These are phyloP conservation scores for Diuraphis noxia DNA, from an alignment of 1,140 invertebrate genomes.

Conservation along the genomic window DNA sequence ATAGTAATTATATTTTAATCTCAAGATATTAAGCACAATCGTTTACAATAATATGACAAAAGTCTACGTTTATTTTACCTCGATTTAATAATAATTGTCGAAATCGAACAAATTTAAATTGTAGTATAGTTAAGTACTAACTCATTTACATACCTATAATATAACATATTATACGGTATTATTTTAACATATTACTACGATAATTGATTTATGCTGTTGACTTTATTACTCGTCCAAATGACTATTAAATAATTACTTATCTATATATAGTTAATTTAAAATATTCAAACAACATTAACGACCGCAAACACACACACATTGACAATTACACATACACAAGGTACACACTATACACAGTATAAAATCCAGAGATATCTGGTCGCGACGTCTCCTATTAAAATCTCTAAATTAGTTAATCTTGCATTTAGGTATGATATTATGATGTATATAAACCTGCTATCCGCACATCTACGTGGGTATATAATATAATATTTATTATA, in stretches of 20 bases:
- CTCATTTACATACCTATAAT: neutral
- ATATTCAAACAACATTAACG: constrained; percentile 9
- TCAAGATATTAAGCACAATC: neutral
- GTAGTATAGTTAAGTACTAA: neutral
- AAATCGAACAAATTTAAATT: neutral
- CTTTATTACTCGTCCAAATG: constrained; percentile 14
- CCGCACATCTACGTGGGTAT: neutral
- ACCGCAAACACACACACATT: neutral
- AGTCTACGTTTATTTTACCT: neutral
- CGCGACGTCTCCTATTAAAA: neutral
- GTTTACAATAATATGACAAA: neutral
- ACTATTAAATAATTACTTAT: constrained; percentile 9
- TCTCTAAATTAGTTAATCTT: constrained; percentile 26
- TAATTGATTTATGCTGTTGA: neutral
- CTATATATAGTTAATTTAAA: neutral
- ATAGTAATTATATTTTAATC: neutral
- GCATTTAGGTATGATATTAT: neutral
- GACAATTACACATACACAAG: too few species aligned
- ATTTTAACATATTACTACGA: neutral
- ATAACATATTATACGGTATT: neutral
- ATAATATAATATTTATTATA: neutral
- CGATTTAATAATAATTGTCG: neutral
- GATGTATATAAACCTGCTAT: neutral
- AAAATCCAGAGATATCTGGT: neutral
- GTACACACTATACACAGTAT: neutral